These are phyloP conservation scores for Acipenser transmontanus DNA, from an alignment of 2,797 vertebrate species.

Conservation along the genomic window DNA sequence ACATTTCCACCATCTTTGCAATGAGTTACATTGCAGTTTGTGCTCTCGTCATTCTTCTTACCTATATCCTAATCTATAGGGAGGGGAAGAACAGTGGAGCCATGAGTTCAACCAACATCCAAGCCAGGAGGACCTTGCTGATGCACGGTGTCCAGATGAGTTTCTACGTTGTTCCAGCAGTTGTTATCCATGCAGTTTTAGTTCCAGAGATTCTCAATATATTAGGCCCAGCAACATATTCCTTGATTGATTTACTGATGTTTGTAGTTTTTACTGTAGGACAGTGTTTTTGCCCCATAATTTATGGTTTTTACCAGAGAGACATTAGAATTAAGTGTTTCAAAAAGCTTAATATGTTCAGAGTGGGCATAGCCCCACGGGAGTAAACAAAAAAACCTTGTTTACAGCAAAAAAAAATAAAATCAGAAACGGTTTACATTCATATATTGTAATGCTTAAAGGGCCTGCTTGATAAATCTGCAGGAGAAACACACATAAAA, in stretches of 20 bases:
- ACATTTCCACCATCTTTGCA: neutral
- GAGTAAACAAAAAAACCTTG: neutral
- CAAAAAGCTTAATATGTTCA: neutral
- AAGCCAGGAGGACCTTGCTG: neutral
- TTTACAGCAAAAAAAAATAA: no score
- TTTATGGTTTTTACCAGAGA: neutral
- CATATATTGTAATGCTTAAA: no score
- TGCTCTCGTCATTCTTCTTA: neutral
- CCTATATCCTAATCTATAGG: neutral
- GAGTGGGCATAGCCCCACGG: neutral
- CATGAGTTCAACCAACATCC: neutral
- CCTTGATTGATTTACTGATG: neutral
- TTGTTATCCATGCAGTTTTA: neutral
- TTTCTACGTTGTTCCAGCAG: neutral
- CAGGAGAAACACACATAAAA: no score
- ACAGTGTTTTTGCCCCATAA: neutral
- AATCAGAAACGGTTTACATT: no score
- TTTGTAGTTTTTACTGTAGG: neutral
- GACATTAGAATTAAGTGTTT: neutral
- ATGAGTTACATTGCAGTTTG: neutral
- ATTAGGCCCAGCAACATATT: neutral
- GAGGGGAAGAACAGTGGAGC: constrained; percentile 3
- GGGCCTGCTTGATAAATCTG: no score
- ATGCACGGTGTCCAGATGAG: neutral
- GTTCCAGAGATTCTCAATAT: neutral